Conservation (phyloP, 1,140 invertebrate species). For the Battus philenor region DNA sequence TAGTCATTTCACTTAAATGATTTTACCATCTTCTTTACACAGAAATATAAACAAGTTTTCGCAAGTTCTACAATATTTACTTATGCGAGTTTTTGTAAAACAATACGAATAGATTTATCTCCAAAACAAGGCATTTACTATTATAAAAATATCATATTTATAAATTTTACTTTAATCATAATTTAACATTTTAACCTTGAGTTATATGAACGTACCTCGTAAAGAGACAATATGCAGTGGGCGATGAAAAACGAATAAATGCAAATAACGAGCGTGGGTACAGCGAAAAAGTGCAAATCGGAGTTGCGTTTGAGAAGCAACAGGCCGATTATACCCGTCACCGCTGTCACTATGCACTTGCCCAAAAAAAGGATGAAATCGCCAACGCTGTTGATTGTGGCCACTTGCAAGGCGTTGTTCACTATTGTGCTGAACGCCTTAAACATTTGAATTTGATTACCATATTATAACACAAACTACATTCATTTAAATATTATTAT, state of each 20-base stretch:
- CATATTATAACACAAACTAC: neutral
- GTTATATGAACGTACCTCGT: slow-evolving; percentile 87
- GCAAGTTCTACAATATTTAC: too few species aligned
- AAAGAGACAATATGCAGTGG: slow-evolving; percentile 94
- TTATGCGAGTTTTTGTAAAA: too few species aligned
- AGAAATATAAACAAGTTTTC: too few species aligned
- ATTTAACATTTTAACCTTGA: too few species aligned
- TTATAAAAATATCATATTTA: too few species aligned
- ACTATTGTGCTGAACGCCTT: slow-evolving; percentile 91
- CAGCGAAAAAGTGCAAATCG: slow-evolving; percentile 87
- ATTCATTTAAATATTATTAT: too few species aligned
- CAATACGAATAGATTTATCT: too few species aligned
- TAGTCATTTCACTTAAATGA: too few species aligned
- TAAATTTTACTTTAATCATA: too few species aligned
- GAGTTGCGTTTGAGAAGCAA: slow-evolving; percentile 84
- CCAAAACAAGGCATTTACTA: too few species aligned
- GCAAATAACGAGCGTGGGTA: slow-evolving; percentile 90
- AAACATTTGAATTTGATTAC: too few species aligned
- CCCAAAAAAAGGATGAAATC: slow-evolving; percentile 96
- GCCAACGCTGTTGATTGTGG: slow-evolving; percentile 94
- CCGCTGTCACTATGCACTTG: slow-evolving; percentile 91
- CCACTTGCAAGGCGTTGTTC: slow-evolving; percentile 90
- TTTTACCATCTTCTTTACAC: too few species aligned
- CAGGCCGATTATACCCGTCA: slow-evolving; percentile 84
- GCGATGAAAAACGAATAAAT: slow-evolving; percentile 95